Evolutionary conservation across 2,888 invertebrate genomes (phyloP).

Genomic region (Eilema sororculum): DNA sequence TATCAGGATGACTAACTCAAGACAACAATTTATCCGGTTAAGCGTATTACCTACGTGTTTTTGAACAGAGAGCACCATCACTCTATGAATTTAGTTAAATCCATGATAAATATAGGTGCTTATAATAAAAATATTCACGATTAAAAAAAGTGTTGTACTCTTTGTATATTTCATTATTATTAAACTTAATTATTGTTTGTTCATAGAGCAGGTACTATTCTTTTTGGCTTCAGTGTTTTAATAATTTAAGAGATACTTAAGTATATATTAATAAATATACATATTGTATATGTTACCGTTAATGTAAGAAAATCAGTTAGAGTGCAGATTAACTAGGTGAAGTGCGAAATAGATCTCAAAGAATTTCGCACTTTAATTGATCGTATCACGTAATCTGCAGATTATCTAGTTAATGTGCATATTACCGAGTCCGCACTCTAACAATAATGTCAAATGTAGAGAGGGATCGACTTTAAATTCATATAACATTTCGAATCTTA

Average conservation of each 20-base stretch:
- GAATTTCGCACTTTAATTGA: too few relatives aligned
- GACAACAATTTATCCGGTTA: neutral
- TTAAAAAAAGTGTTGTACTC: conserved; percentile 16
- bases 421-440: too few relatives aligned
- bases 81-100: neutral
- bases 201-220: conserved; percentile 48
- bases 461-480: neutral
- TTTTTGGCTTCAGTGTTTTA: conserved; percentile 40
- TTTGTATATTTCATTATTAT: conserved; percentile 14
- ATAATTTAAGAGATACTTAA: conserved; percentile 4
- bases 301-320: too few relatives aligned
- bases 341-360: too few relatives aligned
- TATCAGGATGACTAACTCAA: neutral
- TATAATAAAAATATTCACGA: conserved; percentile 26
- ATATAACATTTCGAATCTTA: conserved; percentile 15
- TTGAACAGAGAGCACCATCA: neutral
- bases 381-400: too few relatives aligned
- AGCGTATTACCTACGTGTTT: neutral
- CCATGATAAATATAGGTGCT: conserved; percentile 14
- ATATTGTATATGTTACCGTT: too few relatives aligned
- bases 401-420: too few relatives aligned
- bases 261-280: neutral
- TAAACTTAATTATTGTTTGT: conserved; percentile 18
- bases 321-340: too few relatives aligned
- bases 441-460: neutral